Evolutionary conservation across 2,888 invertebrate genomes (phyloP).

Genomic region (Chalcis sispes): DNA sequence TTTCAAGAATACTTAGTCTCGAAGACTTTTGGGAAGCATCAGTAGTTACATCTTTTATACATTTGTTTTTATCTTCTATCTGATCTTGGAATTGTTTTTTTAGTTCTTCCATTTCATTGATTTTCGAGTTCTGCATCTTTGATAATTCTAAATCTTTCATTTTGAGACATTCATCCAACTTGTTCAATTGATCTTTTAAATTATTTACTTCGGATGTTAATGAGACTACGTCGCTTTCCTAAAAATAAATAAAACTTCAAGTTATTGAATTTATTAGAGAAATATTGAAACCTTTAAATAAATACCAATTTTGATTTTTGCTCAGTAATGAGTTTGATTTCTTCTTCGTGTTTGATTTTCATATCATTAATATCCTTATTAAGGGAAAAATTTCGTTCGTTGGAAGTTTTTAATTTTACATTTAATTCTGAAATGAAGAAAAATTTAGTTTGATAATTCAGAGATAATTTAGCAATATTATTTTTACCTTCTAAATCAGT

Average conservation of each 20-base stretch:
- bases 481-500: conserved; percentile 64
- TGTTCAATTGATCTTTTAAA: conserved; percentile 79
- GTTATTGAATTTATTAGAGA: not conserved
- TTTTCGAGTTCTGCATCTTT: conserved; percentile 64
- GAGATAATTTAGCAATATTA: not conserved
- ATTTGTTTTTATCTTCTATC: conserved; percentile 67
- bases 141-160: conserved; percentile 79
- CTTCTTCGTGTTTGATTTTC: conserved; percentile 78
- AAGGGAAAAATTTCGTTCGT: conserved; percentile 78
- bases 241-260: conserved; percentile 19
- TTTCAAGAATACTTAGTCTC: conserved; percentile 67
- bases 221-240: conserved; percentile 76
- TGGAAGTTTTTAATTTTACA: conserved; percentile 77
- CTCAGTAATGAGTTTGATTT: conserved; percentile 67
- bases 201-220: conserved; percentile 80
- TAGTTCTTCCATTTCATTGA: conserved; percentile 67
- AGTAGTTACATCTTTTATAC: conserved; percentile 66
- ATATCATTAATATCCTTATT: conserved; percentile 75
- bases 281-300: not conserved
- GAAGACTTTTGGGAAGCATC: conserved; percentile 64
- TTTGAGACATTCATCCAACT: conserved; percentile 79
- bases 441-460: conserved; percentile 4
- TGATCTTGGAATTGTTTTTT: conserved; percentile 69
- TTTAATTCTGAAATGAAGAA: conserved; percentile 77
- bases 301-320: conserved; percentile 71